Base-by-base conservation (phyloP, 2,113 vertebrate species). In the Hemibagrus wyckioides region DNA sequence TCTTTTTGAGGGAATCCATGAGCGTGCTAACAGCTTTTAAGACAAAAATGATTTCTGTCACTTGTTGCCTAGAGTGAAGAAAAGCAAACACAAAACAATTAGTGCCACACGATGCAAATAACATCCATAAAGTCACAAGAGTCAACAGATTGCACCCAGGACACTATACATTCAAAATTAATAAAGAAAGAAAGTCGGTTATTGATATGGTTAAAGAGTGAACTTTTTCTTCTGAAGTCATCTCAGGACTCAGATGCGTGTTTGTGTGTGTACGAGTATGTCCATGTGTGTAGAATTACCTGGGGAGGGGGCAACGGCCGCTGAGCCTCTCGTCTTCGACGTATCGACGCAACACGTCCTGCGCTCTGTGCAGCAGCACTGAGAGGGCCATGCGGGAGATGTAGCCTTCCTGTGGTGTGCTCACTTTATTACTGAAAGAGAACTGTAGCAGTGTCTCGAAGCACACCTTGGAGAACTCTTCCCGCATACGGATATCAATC, bases 1-100 rank as follows among this genome's bases (percentile, higher is more conserved):
- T 99, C 96, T 99, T 99, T 94, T 99, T 99, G 86, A 99, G 97
- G 0, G 98, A 99, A 92, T 99, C 98, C 96, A 99, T 99, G 87
- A 99, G 97, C 89, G 98, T 99, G 93, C 98, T 99, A 93, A 99
- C 96, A 59, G 98, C 98, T 96, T 99, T 99, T 94, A 99, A 94
- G 92, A 99, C 97, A 94, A 99, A 99, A 94, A 99, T 98, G 86
- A 99, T 99, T 96, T 99, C 98, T 54, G 98, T 99, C 93, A 99
- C 98, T 94, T 99, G 98, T 93, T 99, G 98, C 95, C 98, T 99
- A 95, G 93, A 90, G 65, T 57, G 88, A 85, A 84, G 90, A 44
- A 85, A 48, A 82, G 17, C 61, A 19, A 80, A 52, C 23, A 73
- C 7, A 19, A 71, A 73, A 59, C 2, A 2, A 61, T 41, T 19